phyloP scores from a whole-genome alignment of 2,113 vertebrate genomes.

The Motacilla tschutschensis region DNA sequence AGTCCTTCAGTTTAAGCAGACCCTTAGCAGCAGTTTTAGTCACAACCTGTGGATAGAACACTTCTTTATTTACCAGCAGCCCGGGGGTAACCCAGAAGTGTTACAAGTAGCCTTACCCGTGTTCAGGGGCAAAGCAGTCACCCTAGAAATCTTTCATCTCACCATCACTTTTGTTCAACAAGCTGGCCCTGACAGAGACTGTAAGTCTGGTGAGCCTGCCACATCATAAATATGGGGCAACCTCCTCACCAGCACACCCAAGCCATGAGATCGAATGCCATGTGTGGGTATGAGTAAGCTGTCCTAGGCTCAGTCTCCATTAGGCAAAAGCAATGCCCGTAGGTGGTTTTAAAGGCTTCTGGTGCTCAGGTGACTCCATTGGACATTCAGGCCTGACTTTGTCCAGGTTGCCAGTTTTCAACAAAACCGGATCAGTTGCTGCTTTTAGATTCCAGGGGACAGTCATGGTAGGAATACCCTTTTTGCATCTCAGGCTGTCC shows the following conservation, averaged over 20 bases:
- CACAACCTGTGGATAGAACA: neutral
- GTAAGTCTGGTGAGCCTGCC: neutral
- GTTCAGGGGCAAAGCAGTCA: neutral
- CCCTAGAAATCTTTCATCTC: neutral
- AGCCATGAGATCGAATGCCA: neutral
- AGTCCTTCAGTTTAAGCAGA: neutral
- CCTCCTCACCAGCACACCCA: neutral
- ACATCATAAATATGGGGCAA: fast-evolving
- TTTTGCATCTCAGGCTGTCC: neutral
- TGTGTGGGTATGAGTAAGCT: neutral
- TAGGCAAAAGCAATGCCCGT: neutral
- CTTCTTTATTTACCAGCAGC: neutral
- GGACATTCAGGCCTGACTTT: neutral
- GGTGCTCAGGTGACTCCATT: neutral
- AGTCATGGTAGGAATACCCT: neutral
- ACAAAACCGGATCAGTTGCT: neutral
- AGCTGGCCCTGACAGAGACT: neutral
- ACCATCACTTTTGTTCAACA: neutral
- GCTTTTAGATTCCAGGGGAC: neutral
- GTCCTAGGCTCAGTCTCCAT: neutral
- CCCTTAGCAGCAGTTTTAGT: neutral
- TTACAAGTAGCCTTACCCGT: neutral
- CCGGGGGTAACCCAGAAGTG: too few species aligned
- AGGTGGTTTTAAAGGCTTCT: neutral
- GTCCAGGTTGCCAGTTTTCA: neutral